These are phyloP conservation scores for Leptinotarsa defecta DNA, from an alignment of 1,140 invertebrate species.

Conservation along the genomic window DNA sequence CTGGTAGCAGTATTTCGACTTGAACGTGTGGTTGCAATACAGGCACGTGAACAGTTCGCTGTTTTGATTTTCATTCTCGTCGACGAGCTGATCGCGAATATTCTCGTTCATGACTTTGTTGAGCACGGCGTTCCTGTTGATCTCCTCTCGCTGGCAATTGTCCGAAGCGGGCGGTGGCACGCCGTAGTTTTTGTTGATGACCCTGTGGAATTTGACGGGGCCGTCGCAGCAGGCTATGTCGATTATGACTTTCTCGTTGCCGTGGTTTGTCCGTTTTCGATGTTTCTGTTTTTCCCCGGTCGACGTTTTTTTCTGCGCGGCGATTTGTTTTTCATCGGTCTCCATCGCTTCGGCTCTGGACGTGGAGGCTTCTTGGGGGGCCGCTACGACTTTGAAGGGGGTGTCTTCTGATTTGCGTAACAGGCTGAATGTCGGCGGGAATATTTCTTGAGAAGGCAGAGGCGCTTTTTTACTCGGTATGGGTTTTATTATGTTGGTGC, in stretches of 20 bases:
- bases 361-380: conserved; percentile 51
- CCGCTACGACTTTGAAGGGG: conserved; percentile 42
- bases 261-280: conserved; percentile 27
- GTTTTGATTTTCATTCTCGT: conserved; percentile 49
- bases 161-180: conserved; percentile 50
- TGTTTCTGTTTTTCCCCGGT: conserved; percentile 30
- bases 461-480: conserved; percentile 56
- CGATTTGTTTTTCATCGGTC: conserved; percentile 44
- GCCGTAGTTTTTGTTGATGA: conserved; percentile 76
- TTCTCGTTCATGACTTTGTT: conserved; percentile 59
- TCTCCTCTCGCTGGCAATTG: conserved; percentile 45
- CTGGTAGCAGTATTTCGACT: conserved; percentile 80
- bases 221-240: conserved; percentile 88
- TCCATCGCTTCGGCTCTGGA: conserved; percentile 55
- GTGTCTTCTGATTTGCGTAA: conserved; percentile 48
- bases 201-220: conserved; percentile 79
- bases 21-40: conserved; percentile 81
- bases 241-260: conserved; percentile 64
- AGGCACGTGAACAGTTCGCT: conserved; percentile 68
- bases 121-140: conserved; percentile 53
- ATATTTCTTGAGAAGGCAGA: conserved; percentile 44
- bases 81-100: conserved; percentile 54
- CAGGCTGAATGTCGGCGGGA: conserved; percentile 31
- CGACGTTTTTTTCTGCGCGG: conserved; percentile 34
- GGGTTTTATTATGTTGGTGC: conserved; percentile 56